Conservation (phyloP, 2,113 vertebrate species). For the Sylvicapra grimmia region DNA sequence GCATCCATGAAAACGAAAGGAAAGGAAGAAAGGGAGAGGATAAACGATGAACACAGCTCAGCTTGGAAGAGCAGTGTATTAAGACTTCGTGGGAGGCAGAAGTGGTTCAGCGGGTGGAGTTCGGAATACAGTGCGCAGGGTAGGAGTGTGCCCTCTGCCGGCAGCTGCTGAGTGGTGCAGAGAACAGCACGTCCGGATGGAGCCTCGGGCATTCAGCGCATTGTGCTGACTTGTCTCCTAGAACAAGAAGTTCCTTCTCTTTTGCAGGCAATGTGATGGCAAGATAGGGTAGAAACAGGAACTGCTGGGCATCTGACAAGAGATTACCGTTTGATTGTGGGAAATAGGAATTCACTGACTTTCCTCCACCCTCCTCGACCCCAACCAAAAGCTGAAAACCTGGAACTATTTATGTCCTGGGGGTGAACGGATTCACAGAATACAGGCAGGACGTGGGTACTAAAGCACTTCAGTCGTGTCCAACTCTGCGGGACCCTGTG, state of each 20-base stretch:
- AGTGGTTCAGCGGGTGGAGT: background rate
- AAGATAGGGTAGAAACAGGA: background rate
- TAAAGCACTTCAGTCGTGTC: background rate
- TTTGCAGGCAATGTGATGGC: background rate
- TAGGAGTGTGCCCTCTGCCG: background rate
- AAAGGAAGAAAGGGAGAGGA: fast-evolving
- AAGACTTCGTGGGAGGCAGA: background rate
- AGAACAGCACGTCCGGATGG: background rate
- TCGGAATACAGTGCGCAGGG: fast-evolving
- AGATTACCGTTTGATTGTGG: background rate
- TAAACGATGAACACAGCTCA: background rate
- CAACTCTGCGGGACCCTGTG: background rate
- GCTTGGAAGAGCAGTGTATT: background rate
- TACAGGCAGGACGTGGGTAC: background rate
- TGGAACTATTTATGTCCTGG: fast-evolving
- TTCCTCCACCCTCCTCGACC: background rate
- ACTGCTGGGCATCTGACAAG: background rate
- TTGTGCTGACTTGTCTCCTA: background rate
- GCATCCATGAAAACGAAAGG: background rate
- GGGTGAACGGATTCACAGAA: fast-evolving
- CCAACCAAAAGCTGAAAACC: background rate
- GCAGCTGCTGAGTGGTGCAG: background rate
- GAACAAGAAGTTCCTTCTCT: background rate
- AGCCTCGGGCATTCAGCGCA: fast-evolving
- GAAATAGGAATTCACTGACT: background rate